phyloP scores from a whole-genome alignment of 2,113 vertebrate species.

The Dinomys branickii region DNA sequence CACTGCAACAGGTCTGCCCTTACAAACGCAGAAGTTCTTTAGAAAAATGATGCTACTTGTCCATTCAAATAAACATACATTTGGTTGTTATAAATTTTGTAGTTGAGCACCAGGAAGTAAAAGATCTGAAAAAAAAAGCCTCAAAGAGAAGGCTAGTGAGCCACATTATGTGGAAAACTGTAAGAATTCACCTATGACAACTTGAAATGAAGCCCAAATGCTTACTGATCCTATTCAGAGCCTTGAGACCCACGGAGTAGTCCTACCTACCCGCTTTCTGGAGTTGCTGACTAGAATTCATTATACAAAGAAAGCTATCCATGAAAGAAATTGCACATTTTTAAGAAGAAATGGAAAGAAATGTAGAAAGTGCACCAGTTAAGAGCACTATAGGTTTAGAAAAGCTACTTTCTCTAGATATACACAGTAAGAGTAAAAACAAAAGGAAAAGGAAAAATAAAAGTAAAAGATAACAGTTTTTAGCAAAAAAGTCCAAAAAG shows the following conservation, averaged over 20 bases:
- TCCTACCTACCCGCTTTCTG: neutral
- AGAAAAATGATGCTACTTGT: neutral
- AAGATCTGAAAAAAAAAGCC: neutral
- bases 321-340: neutral
- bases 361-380: neutral
- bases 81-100: neutral
- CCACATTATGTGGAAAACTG: neutral
- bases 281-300: neutral
- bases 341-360: neutral
- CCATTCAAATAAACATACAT: neutral
- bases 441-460: neutral
- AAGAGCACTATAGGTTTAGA: neutral
- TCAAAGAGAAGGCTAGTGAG: neutral
- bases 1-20: neutral
- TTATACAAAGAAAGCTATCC: neutral
- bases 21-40: neutral
- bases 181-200: neutral
- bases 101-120: neutral
- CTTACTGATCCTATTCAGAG: neutral
- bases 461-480: neutral
- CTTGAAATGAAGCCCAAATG: neutral
- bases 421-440: neutral
- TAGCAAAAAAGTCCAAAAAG: neutral
- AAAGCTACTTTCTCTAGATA: neutral
- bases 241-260: neutral